Base-by-base conservation (phyloP, 1,140 invertebrate genomes). In the Globodera rostochiensis region DNA sequence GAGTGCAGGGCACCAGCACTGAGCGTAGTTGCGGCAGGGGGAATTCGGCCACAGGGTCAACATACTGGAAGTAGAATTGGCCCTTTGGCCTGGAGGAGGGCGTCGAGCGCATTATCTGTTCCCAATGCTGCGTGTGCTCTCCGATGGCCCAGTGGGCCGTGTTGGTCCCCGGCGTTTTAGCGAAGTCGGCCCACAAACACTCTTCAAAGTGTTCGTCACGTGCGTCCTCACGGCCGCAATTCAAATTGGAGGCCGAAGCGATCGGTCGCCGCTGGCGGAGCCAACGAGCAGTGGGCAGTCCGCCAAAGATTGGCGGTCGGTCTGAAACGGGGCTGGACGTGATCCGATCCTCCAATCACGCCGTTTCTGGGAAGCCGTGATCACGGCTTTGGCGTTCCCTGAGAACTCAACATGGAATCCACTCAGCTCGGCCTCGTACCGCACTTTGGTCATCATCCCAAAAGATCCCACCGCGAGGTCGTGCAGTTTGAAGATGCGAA, bases 31-130 rank as follows among this genome's bases (percentile, higher is more conserved):
- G 83, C 11, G 77, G 80, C 19, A 87, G 19, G 3, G 71, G 76
- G 19, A 87, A 69, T 49, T 75, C 85, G 19, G 85, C 73, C 74
- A 86, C 81, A n/a, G 85, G 86, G 75, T 86, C 86, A 19, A 87
- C 70, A 64, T 82, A 85, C 85, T 86, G 85, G 74, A 81, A 86
- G 50, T 87, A 50, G 69, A 86, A 86, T 77, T 86, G 57, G 46
- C 86, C 86, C n/a, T 77, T n/a, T 13, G 85, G 85, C 36, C 75
- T 50, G 5, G 36, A 77, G 36, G 70, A 71, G 36, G 46, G 69
- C 46, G 69, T 47, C 69, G 46, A 19, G 25, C 69, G 25, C 45
- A 87, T 77, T 15, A 87, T 36, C 66, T 87, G 76, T 36, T 85
- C 79, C 85, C 85, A 86, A 25, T 50, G 49, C 4, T 73, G 45